phyloP scores from a whole-genome alignment of 2,113 vertebrate species.

The Coregonus clupeaformis region DNA sequence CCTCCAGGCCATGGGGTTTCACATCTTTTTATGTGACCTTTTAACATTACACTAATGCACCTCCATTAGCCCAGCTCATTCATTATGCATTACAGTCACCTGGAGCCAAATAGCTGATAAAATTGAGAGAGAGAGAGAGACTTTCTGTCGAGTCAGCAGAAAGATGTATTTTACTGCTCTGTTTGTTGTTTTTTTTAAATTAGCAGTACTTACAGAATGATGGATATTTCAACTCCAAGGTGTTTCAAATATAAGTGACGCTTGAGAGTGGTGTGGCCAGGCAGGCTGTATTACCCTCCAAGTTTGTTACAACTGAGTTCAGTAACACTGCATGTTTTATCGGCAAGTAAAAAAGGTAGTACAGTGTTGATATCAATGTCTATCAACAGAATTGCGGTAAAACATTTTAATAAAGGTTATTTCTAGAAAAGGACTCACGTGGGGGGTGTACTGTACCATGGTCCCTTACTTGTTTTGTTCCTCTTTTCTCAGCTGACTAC shows the following conservation, averaged over 20 bases:
- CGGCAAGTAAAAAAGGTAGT: neutral
- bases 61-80: conserved; percentile 66
- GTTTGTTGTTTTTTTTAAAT: neutral
- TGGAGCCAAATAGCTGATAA: conserved; percentile 65
- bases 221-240: too few species aligned
- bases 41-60: conserved; percentile 60
- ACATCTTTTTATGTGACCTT: conserved; percentile 69
- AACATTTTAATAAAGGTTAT: neutral
- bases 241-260: neutral
- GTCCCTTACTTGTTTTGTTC: neutral
- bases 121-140: conserved; percentile 45
- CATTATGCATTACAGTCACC: conserved; percentile 74
- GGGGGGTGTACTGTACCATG: neutral
- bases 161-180: conserved; percentile 14
- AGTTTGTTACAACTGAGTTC: neutral
- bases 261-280: neutral
- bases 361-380: neutral
- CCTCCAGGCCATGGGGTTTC: conserved; percentile 35
- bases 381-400: neutral
- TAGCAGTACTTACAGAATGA: too few species aligned
- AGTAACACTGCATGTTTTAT: neutral
- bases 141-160: conserved; percentile 37
- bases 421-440: neutral
- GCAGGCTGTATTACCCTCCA: neutral
- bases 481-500: conserved; percentile 85